These are phyloP conservation scores for Nephrotoma appendiculata DNA, from an alignment of 2,888 invertebrate genomes.

Conservation along the genomic window DNA sequence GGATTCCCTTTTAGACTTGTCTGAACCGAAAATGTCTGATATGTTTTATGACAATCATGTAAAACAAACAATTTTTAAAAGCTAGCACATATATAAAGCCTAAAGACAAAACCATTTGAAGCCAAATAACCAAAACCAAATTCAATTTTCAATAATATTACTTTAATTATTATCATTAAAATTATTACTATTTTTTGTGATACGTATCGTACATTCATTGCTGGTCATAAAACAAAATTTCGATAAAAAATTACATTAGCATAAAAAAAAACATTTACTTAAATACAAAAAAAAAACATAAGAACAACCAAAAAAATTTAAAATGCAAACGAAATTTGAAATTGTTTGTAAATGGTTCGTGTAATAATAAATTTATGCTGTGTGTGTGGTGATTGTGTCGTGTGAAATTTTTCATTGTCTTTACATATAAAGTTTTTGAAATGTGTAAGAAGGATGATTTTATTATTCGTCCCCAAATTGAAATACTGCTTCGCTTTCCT, in stretches of 20 bases:
- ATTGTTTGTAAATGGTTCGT: background rate
- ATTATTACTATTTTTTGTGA: background rate
- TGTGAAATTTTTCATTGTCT: background rate
- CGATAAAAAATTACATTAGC: background rate
- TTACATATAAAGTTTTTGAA: background rate
- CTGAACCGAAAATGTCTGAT: background rate
- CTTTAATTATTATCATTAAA: background rate
- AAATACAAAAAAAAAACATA: background rate
- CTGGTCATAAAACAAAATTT: background rate
- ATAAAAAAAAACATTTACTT: background rate
- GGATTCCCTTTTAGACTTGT: background rate
- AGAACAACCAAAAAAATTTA: background rate
- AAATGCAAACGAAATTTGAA: background rate
- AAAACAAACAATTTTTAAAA: background rate
- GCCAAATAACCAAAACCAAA: background rate
- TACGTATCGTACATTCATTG: background rate
- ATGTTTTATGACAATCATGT: background rate
- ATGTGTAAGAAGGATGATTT: background rate
- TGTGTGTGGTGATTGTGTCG: background rate
- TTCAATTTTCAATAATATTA: background rate
- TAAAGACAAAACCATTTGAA: background rate
- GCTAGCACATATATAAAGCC: background rate
- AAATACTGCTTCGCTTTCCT: background rate
- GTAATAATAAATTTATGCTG: background rate
- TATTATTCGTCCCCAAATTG: background rate